Evolutionary conservation across 64 coral and sea anemone species (phyloP).

Genomic region (Montipora cactus): DNA sequence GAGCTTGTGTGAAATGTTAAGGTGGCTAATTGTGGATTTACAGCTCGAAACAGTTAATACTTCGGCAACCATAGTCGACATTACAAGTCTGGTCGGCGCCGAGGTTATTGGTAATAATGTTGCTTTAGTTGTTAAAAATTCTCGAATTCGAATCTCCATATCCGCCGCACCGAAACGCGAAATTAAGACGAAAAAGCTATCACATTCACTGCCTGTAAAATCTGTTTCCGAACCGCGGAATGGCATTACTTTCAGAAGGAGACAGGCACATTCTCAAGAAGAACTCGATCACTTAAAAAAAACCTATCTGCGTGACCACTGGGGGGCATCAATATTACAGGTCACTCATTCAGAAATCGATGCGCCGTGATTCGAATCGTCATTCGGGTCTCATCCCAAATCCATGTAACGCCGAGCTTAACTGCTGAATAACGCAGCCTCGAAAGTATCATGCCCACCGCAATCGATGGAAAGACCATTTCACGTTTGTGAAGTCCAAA

Average conservation of each 20-base stretch:
- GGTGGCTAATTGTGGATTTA: slow-evolving; percentile 63
- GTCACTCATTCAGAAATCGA: slow-evolving; percentile 19
- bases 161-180: slow-evolving; percentile 9
- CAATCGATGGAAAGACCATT: not conserved
- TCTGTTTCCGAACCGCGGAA: slow-evolving; percentile 22
- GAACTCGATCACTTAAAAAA: not conserved
- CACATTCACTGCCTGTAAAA: slow-evolving; percentile 28
- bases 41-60: slow-evolving; percentile 45
- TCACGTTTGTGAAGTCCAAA: not conserved
- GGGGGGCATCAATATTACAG: slow-evolving; percentile 22
- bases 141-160: slow-evolving; percentile 4
- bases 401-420: not conserved
- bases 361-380: slow-evolving; percentile 17
- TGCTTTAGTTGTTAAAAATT: slow-evolving; percentile 34
- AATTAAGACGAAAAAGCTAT: slow-evolving; percentile 61
- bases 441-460: not conserved
- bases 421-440: not conserved
- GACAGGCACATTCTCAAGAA: not conserved
- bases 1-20: slow-evolving; percentile 27
- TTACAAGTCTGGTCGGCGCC: slow-evolving; percentile 30
- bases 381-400: too few relatives aligned
- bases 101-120: slow-evolving; percentile 12
- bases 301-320: not conserved
- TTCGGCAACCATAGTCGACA: slow-evolving; percentile 21
- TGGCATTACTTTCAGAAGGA: slow-evolving; percentile 5